phyloP scores from a whole-genome alignment of 2,113 vertebrate genomes.

The Trichechus manatus region DNA sequence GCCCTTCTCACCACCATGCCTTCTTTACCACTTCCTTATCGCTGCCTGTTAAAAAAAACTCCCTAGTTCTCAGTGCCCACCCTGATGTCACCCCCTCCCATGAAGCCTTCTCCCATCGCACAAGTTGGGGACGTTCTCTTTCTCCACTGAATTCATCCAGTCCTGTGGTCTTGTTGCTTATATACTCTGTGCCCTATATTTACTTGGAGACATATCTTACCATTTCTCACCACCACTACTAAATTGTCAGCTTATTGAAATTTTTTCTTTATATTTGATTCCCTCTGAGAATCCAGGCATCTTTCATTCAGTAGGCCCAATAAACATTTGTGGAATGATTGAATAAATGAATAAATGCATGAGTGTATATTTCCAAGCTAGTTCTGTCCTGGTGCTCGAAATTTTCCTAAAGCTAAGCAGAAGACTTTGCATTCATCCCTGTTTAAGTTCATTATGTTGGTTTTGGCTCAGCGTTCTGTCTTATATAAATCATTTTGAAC shows the following conservation, averaged over 20 bases:
- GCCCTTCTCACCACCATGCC: neutral
- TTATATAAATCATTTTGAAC: constrained; percentile 68
- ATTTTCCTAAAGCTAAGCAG: neutral
- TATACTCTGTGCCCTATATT: neutral
- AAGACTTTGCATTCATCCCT: neutral
- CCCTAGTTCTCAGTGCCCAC: neutral
- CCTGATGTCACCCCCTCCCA: neutral
- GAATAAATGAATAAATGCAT: neutral
- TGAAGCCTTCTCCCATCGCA: neutral
- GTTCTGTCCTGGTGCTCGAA: neutral
- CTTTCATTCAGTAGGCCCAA: neutral
- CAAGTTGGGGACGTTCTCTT: neutral
- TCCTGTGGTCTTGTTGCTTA: rapidly evolving
- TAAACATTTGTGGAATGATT: neutral
- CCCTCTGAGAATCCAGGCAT: neutral
- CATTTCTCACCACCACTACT: neutral
- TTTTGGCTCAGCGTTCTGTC: constrained; percentile 53
- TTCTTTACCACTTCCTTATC: neutral
- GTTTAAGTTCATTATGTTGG: constrained; percentile 67
- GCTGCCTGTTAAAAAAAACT: neutral
- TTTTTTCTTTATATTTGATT: neutral
- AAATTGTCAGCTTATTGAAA: neutral
- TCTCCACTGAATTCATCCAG: neutral
- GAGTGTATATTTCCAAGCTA: neutral
- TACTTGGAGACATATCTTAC: no score